A percentile compares a stretch with the other conserved stretches of the same genome.
Conservation (phyloP, 2,797 vertebrate species). For the Rhinoraja longicauda region DNA sequence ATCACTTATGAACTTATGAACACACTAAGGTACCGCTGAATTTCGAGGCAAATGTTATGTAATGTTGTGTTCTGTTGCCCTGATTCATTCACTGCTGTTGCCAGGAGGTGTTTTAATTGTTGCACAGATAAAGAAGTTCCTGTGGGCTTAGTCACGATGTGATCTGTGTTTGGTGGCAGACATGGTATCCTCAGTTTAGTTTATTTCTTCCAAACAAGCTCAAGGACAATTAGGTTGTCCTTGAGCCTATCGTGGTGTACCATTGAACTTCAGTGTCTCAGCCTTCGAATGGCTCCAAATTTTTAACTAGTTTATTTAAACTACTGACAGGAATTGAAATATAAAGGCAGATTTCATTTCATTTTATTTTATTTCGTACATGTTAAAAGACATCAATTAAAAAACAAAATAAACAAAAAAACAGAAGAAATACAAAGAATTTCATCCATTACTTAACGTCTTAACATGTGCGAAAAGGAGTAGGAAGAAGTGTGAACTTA, state of each 20-base stretch:
- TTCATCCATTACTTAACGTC: too few relatives aligned
- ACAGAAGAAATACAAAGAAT: too few relatives aligned
- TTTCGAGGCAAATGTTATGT: too few relatives aligned
- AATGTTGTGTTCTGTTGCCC: not conserved
- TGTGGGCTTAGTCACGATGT: not conserved
- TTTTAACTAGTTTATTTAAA: not conserved
- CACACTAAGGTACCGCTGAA: too few relatives aligned
- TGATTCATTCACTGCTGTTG: too few relatives aligned
- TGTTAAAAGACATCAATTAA: too few relatives aligned
- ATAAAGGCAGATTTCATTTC: not conserved
- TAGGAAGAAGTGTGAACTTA: too few relatives aligned
- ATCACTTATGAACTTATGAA: too few relatives aligned
- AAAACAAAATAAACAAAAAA: too few relatives aligned
- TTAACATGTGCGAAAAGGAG: too few relatives aligned
- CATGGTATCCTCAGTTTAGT: not conserved
- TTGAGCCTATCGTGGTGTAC: not conserved
- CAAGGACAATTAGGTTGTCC: not conserved
- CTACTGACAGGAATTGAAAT: not conserved
- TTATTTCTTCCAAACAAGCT: not conserved
- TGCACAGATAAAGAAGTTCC: not conserved
- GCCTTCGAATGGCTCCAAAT: not conserved
- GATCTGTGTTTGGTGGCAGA: not conserved
- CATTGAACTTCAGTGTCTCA: not conserved
- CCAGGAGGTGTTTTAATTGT: not conserved
- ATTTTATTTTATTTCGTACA: too few relatives aligned